These are phyloP conservation scores for Athetis lepigone DNA, from an alignment of 2,888 invertebrate species.

Conservation along the genomic window DNA sequence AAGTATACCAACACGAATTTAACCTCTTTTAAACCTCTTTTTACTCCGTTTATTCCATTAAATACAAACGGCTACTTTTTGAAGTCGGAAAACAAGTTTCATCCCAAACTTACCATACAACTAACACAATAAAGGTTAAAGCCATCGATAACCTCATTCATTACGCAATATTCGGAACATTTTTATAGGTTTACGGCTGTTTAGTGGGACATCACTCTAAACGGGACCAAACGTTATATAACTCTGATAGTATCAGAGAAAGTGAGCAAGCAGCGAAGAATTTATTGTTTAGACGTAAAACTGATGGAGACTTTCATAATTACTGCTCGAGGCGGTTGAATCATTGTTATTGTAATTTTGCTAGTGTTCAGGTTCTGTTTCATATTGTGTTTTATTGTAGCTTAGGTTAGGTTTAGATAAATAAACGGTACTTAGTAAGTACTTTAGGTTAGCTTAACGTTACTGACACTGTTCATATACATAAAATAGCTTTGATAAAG, in stretches of 20 bases:
- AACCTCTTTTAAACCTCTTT: too few species aligned
- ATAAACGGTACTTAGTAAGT: too few species aligned
- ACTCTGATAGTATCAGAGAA: slow-evolving; percentile 59
- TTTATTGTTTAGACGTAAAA: slow-evolving; percentile 58
- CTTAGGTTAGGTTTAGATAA: too few species aligned
- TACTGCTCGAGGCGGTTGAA: slow-evolving; percentile 40
- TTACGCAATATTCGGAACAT: slow-evolving; percentile 48
- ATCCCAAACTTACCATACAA: slow-evolving; percentile 14
- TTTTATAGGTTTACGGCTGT: slow-evolving; percentile 46
- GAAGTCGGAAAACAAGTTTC: too few species aligned
- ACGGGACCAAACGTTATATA: slow-evolving; percentile 56
- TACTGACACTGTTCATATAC: too few species aligned
- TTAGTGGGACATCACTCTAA: slow-evolving; percentile 58
- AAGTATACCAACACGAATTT: too few species aligned
- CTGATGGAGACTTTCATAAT: slow-evolving; percentile 55
- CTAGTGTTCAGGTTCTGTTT: not conserved
- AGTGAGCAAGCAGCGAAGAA: slow-evolving; percentile 46
- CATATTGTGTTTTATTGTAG: not conserved
- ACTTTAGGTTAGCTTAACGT: too few species aligned
- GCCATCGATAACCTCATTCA: slow-evolving; percentile 21
- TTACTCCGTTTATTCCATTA: too few species aligned
- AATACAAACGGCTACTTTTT: too few species aligned
- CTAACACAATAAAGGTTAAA: slow-evolving; percentile 31
- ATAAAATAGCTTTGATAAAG: too few species aligned
- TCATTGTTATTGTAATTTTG: slow-evolving; percentile 35